phyloP scores from a whole-genome alignment of 2,113 vertebrate genomes.

The Xiphophorus hellerii region DNA sequence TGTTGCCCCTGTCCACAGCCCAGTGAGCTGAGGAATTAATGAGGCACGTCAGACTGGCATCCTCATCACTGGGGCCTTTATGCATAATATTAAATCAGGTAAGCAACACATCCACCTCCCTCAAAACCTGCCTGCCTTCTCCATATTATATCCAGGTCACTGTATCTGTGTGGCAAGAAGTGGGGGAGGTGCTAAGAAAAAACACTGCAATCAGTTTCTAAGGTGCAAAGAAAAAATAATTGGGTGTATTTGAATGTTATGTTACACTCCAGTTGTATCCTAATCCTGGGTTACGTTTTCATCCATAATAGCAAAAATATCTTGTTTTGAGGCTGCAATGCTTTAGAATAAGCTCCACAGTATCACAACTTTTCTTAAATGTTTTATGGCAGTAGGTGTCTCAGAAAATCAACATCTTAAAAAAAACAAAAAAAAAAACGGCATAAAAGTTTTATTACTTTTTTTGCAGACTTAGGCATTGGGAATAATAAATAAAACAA shows the following conservation, averaged over 20 bases:
- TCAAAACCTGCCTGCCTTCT: slow-evolving; percentile 26
- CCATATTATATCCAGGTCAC: slow-evolving; percentile 36
- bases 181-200: not conserved
- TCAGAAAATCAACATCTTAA: not conserved
- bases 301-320: slow-evolving; percentile 4
- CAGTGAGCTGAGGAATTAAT: slow-evolving; percentile 78
- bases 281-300: slow-evolving; percentile 10
- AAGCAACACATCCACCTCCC: slow-evolving; percentile 40
- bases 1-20: slow-evolving; percentile 68
- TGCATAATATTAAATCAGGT: slow-evolving; percentile 68
- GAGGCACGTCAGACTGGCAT: slow-evolving; percentile 68
- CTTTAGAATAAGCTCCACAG: not conserved
- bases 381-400: not conserved
- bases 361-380: no score
- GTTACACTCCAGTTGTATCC: slow-evolving; percentile 18
- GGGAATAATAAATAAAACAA: no score
- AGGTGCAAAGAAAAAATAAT: slow-evolving; percentile 52
- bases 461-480: not conserved
- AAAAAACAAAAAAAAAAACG: not conserved
- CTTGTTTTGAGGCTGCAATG: not conserved
- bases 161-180: slow-evolving; percentile 41
- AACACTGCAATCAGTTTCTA: slow-evolving; percentile 33
- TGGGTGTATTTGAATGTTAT: slow-evolving; percentile 54
- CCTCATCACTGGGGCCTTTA: slow-evolving; percentile 43
- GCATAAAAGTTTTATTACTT: not conserved